phyloP scores from a whole-genome alignment of 2,113 vertebrate genomes.

The Triplophysa siluroides region DNA sequence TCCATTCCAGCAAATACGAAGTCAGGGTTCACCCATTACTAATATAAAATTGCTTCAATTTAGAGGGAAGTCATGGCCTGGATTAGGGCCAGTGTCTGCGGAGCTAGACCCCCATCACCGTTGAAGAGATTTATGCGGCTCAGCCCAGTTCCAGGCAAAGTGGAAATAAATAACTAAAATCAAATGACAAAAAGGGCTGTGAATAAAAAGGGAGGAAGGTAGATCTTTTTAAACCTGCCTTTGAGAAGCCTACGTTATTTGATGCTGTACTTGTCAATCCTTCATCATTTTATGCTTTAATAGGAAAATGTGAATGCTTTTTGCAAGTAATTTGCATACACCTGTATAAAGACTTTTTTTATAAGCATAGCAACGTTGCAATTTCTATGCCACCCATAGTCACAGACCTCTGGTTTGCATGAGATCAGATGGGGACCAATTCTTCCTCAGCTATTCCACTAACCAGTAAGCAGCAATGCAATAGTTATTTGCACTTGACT shows the following conservation, averaged over 20 bases:
- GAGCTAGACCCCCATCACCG: slow-evolving; percentile 56
- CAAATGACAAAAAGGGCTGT: slow-evolving; percentile 54
- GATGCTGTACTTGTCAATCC: neutral
- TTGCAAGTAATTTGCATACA: neutral
- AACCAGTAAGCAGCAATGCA: slow-evolving; percentile 8
- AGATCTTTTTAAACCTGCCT: slow-evolving; percentile 35
- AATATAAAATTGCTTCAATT: slow-evolving; percentile 65
- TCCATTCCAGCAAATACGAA: slow-evolving; percentile 48
- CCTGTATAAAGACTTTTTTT: slow-evolving; percentile 16
- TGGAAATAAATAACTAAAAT: slow-evolving; percentile 59
- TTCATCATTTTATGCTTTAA: too few species aligned
- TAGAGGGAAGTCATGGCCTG: slow-evolving; percentile 60
- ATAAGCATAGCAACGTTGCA: neutral
- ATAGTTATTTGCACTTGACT: slow-evolving; percentile 53
- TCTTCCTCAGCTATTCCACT: slow-evolving; percentile 22
- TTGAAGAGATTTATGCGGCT: slow-evolving; percentile 61
- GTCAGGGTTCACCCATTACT: slow-evolving; percentile 57
- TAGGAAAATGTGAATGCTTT: neutral
- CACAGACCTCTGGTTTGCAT: slow-evolving; percentile 36
- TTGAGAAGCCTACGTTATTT: neutral
- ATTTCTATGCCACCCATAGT: slow-evolving; percentile 27
- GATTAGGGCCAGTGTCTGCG: slow-evolving; percentile 62
- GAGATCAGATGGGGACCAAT: neutral
- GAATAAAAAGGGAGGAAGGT: slow-evolving; percentile 37
- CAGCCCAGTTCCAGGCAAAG: slow-evolving; percentile 56